Conservation (phyloP, 2,888 invertebrate species). For the Thecocarcelia acutangulata region DNA sequence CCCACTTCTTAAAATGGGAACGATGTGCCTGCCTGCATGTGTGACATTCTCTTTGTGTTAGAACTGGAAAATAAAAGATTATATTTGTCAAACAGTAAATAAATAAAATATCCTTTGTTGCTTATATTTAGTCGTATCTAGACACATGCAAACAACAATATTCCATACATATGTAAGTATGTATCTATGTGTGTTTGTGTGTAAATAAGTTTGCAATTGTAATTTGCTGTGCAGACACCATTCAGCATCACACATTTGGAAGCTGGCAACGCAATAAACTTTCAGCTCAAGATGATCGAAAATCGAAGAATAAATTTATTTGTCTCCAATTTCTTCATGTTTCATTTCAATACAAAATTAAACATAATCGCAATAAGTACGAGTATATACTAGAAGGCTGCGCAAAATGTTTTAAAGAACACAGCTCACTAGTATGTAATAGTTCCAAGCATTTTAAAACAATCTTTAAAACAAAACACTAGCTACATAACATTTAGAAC, state of each 20-base stretch:
- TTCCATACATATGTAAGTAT: background rate
- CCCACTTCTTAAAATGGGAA: constrained; percentile 45
- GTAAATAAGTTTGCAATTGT: constrained; percentile 43
- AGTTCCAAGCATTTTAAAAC: no score
- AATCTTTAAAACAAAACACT: no score
- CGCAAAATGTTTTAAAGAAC: no score
- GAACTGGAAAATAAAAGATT: constrained; percentile 39
- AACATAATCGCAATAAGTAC: constrained; percentile 39
- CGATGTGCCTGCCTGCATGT: constrained; percentile 16
- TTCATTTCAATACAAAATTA: constrained; percentile 3
- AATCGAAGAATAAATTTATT: constrained; percentile 50
- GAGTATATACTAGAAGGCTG: no score
- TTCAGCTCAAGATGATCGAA: constrained; percentile 43
- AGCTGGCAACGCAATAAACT: constrained; percentile 20
- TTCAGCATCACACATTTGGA: constrained; percentile 23
- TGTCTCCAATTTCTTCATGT: constrained; percentile 14
- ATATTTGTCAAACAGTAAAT: constrained; percentile 72
- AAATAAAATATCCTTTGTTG: constrained; percentile 75
- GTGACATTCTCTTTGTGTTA: constrained; percentile 11
- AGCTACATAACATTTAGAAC: no score
- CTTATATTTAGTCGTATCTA: constrained; percentile 70
- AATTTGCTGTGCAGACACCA: constrained; percentile 43
- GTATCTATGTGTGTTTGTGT: background rate
- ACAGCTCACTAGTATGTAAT: no score
- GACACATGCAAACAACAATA: constrained; percentile 21